phyloP scores from a whole-genome alignment of 2,888 invertebrate species.

The Lampropteryx suffumata region DNA sequence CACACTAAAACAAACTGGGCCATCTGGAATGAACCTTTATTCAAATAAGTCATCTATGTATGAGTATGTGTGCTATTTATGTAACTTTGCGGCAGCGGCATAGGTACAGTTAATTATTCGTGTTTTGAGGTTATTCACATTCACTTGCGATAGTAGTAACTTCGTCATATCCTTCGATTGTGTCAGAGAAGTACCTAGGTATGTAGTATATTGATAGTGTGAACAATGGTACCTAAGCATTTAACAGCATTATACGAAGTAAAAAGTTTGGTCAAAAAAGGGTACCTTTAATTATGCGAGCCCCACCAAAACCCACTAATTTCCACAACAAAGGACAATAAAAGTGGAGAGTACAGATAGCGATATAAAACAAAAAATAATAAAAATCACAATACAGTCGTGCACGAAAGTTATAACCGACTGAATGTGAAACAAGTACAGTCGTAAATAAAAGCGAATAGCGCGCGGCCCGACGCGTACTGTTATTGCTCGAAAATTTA shows the following conservation, averaged over 20 bases:
- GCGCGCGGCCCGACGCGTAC: conserved; percentile 69
- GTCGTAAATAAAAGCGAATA: conserved; percentile 80
- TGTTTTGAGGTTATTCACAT: conserved; percentile 27
- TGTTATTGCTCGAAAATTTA: conserved; percentile 73
- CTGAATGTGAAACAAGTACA: conserved; percentile 78
- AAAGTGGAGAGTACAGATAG: conserved; percentile 57
- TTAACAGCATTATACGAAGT: too few relatives aligned
- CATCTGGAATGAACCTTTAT: conserved; percentile 61
- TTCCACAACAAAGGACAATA: conserved; percentile 69
- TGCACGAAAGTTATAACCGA: conserved; percentile 70
- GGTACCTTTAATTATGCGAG: conserved; percentile 32
- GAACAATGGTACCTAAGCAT: too few relatives aligned
- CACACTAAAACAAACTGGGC: conserved; percentile 60
- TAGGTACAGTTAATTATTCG: conserved; percentile 30
- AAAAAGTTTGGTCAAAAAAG: too few relatives aligned
- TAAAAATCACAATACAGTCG: conserved; percentile 74
- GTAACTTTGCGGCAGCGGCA: conserved; percentile 27
- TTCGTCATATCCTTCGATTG: conserved; percentile 10
- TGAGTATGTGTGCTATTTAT: conserved; percentile 31
- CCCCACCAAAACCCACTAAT: conserved; percentile 45
- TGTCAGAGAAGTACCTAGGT: neutral
- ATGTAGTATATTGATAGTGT: too few relatives aligned
- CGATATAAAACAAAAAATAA: conserved; percentile 59
- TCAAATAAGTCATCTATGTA: conserved; percentile 36
- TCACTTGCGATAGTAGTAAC: conserved; percentile 16